These are phyloP conservation scores for Centroberyx gerrardi DNA, from an alignment of 2,797 vertebrate species.

Conservation along the genomic window DNA sequence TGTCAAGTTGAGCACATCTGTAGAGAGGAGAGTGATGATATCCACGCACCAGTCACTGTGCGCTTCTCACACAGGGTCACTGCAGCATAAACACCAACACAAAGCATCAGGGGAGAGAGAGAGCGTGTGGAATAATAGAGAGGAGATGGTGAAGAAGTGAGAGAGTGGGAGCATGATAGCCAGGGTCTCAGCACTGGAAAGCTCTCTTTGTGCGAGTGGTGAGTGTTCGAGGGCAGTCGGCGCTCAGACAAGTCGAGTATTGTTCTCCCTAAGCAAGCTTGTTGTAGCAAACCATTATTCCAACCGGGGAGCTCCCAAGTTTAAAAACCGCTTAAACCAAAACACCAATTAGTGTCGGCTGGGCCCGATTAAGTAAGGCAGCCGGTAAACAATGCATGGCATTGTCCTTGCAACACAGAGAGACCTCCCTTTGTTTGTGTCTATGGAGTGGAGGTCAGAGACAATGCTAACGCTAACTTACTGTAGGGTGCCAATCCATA, in stretches of 20 bases:
- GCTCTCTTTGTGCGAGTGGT: constrained; percentile 62
- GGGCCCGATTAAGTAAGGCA: constrained; percentile 79
- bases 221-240: constrained; percentile 57
- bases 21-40: constrained; percentile 30
- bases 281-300: constrained; percentile 72
- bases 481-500: constrained; percentile 29
- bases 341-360: constrained; percentile 88
- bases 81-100: constrained; percentile 27
- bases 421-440: constrained; percentile 73
- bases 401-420: constrained; percentile 78
- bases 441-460: constrained; percentile 67
- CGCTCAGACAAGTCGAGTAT: constrained; percentile 80
- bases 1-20: constrained; percentile 27
- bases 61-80: constrained; percentile 18
- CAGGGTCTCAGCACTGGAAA: constrained; percentile 56
- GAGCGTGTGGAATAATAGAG: constrained; percentile 28
- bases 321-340: constrained; percentile 90
- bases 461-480: constrained; percentile 57
- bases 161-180: constrained; percentile 37
- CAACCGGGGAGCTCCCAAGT: constrained; percentile 82
- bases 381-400: constrained; percentile 78
- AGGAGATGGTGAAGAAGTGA: constrained; percentile 31
- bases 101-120: constrained; percentile 16
- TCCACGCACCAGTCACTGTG: constrained; percentile 16
- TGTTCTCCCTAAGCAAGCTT: constrained; percentile 76